phyloP scores from a whole-genome alignment of 2,888 invertebrate species.

The Ophion obscuratus region DNA sequence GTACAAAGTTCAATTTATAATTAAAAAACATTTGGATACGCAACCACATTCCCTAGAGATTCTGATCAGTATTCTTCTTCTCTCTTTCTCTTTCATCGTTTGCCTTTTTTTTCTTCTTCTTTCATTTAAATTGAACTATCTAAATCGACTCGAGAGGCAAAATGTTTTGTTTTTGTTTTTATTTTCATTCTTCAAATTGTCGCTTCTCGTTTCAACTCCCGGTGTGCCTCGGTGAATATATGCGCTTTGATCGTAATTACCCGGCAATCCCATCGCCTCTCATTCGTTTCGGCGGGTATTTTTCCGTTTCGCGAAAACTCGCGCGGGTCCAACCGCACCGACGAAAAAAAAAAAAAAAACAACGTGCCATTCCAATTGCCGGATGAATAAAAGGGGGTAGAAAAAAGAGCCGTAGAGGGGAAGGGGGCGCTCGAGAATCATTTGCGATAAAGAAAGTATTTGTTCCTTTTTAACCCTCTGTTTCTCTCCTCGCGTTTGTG shows the following conservation, averaged over 20 bases:
- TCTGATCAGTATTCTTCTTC: slow-evolving; percentile 71
- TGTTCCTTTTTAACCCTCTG: slow-evolving; percentile 16
- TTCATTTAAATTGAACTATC: slow-evolving; percentile 72
- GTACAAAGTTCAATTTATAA: slow-evolving; percentile 84
- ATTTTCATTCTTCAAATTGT: slow-evolving; percentile 62
- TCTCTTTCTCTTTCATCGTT: slow-evolving; percentile 63
- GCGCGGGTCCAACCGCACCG: neutral
- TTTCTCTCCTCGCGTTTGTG: slow-evolving; percentile 4
- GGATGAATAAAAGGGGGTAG: slow-evolving; percentile 12
- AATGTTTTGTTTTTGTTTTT: slow-evolving; percentile 38
- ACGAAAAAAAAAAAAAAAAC: slow-evolving; percentile 49
- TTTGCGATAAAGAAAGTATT: slow-evolving; percentile 28
- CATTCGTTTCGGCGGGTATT: slow-evolving; percentile 9
- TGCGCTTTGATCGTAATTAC: slow-evolving; percentile 48
- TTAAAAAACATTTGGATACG: slow-evolving; percentile 82
- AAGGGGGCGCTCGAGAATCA: neutral
- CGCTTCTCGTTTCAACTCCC: slow-evolving; percentile 68
- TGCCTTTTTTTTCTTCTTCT: slow-evolving; percentile 60
- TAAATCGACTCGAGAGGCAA: slow-evolving; percentile 66
- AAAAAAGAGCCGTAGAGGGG: slow-evolving; percentile 8
- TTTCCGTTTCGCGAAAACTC: neutral
- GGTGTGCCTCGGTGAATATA: slow-evolving; percentile 66
- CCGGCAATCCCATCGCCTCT: neutral
- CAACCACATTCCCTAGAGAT: slow-evolving; percentile 78
- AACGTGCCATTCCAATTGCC: slow-evolving; percentile 14